A percentile compares a stretch with the other conserved stretches of the same genome.
Evolutionary conservation across 2,888 invertebrate genomes (phyloP).

Genomic region (Agriopis leucophaearia): DNA sequence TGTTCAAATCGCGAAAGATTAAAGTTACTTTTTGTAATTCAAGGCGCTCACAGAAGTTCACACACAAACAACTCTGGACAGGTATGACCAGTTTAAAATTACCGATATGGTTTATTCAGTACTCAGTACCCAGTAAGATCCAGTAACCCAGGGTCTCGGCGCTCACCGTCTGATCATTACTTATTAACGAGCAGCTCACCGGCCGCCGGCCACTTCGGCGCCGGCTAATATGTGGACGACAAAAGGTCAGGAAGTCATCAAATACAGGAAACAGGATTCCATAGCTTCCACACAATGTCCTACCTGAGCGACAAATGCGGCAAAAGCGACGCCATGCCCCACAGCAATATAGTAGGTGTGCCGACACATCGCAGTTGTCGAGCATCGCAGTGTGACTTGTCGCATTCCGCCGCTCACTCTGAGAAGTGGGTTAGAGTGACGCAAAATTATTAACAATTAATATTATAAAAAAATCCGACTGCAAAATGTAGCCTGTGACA

Average conservation of each 20-base stretch:
- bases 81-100: neutral
- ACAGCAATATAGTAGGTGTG: too few species aligned
- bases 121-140: constrained; percentile 12
- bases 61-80: neutral
- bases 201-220: constrained; percentile 18
- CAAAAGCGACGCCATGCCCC: neutral
- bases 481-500: too few species aligned
- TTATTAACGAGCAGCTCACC: constrained; percentile 34
- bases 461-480: too few species aligned
- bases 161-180: constrained; percentile 38
- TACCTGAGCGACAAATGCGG: neutral
- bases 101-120: constrained; percentile 3
- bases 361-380: too few species aligned
- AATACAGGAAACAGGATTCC: constrained; percentile 5
- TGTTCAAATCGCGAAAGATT: too few species aligned
- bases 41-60: too few species aligned
- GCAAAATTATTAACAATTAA: too few species aligned
- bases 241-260: constrained; percentile 32
- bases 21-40: neutral
- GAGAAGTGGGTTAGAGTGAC: too few species aligned
- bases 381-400: too few species aligned
- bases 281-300: neutral
- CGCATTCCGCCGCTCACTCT: too few species aligned
- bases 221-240: neutral
- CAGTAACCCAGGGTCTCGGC: constrained; percentile 34